Conservation (phyloP, 1,140 invertebrate genomes). For the Centruroides vittatus region DNA sequence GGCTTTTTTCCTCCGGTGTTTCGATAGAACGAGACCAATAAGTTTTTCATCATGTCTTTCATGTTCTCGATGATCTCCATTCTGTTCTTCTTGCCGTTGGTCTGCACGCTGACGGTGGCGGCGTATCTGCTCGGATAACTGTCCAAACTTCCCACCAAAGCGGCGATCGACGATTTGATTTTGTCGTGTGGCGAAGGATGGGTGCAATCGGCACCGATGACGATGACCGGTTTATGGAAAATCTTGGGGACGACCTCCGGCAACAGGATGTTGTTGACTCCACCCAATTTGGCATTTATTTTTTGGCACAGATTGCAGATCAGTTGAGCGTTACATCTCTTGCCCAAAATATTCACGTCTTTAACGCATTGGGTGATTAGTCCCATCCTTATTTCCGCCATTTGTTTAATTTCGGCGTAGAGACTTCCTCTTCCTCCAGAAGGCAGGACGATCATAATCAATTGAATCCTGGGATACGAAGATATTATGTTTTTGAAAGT, state of each 20-base stretch:
- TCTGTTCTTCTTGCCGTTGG: slow-evolving; percentile 3
- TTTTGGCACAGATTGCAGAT: slow-evolving; percentile 64
- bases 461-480: not conserved
- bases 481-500: not conserved
- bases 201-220: slow-evolving; percentile 73
- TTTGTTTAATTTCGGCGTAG: slow-evolving; percentile 47
- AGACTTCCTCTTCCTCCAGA: not conserved
- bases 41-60: slow-evolving; percentile 44
- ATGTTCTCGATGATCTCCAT: slow-evolving; percentile 35
- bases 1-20: slow-evolving; percentile 16
- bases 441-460: slow-evolving; percentile 4
- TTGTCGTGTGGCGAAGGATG: slow-evolving; percentile 58
- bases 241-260: not conserved
- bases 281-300: not conserved
- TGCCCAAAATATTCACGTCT: slow-evolving; percentile 33
- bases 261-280: not conserved
- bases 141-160: slow-evolving; percentile 29
- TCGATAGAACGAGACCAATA: slow-evolving; percentile 27
- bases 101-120: slow-evolving; percentile 10
- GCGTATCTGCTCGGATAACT: slow-evolving; percentile 7
- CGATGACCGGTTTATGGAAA: slow-evolving; percentile 38
- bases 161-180: slow-evolving; percentile 61
- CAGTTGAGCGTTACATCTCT: slow-evolving; percentile 22
- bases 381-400: slow-evolving; percentile 54
- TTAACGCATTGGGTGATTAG: slow-evolving; percentile 71